Evolutionary conservation across 1,140 invertebrate genomes (phyloP).

Genomic region (Lamellibrachia luymesi): DNA sequence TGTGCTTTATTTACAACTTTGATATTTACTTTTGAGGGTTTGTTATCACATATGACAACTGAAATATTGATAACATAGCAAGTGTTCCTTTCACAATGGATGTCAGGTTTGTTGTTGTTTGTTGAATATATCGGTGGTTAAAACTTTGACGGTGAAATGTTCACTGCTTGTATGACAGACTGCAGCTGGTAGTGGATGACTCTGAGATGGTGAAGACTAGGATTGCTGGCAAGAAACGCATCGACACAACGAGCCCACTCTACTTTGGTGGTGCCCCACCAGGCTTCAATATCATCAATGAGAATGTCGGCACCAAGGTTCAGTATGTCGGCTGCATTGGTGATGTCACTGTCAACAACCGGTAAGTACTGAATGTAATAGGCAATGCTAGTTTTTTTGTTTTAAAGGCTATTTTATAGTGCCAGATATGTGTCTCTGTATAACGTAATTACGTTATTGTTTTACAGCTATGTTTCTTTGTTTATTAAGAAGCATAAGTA

Average conservation of each 20-base stretch:
- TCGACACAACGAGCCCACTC: slow-evolving; percentile 58
- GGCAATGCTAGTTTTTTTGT: background rate
- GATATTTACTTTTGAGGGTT: no score
- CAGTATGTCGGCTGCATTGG: slow-evolving; percentile 81
- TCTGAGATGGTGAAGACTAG: slow-evolving; percentile 48
- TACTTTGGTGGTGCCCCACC: slow-evolving; percentile 83
- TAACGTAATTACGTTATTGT: background rate
- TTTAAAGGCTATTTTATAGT: background rate
- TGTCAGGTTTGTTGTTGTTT: no score
- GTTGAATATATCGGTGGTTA: background rate
- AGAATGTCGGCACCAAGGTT: slow-evolving; percentile 47
- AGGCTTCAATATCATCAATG: slow-evolving; percentile 57
- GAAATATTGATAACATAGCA: background rate
- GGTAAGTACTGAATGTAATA: slow-evolving; percentile 35
- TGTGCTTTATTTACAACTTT: background rate
- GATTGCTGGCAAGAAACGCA: slow-evolving; percentile 53
- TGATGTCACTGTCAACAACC: slow-evolving; percentile 80
- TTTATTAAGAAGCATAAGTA: background rate
- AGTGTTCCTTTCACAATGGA: background rate
- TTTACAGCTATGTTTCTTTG: background rate
- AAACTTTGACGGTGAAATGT: background rate
- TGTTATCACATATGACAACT: background rate
- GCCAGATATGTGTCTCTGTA: background rate
- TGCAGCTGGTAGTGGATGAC: slow-evolving; percentile 81
- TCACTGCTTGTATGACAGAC: slow-evolving; percentile 49